phyloP scores from a whole-genome alignment of 2,113 vertebrate genomes.

The Romanogobio albipinnatus region DNA sequence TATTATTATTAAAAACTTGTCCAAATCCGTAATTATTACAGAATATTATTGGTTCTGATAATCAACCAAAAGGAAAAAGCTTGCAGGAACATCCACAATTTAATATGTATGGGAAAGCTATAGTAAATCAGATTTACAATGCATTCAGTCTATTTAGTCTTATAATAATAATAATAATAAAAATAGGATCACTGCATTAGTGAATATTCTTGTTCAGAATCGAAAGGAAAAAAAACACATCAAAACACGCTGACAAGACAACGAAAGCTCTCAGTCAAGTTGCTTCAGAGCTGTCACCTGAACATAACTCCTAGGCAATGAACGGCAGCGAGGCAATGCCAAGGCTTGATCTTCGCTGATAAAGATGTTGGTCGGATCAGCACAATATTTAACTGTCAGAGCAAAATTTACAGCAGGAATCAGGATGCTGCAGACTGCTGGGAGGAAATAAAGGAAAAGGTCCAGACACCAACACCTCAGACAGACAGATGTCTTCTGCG shows the following conservation, averaged over 20 bases:
- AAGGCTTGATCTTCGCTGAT: background rate
- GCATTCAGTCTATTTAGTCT: background rate
- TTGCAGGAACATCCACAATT: too few species aligned
- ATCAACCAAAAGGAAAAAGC: too few species aligned
- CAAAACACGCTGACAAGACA: slow-evolving; percentile 22
- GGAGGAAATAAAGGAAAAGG: slow-evolving; percentile 18
- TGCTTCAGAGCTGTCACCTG: background rate
- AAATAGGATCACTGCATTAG: background rate
- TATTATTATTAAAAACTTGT: too few species aligned
- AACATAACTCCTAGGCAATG: background rate
- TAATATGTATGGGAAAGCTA: background rate
- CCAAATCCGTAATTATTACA: too few species aligned
- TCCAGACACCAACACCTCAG: slow-evolving; percentile 46
- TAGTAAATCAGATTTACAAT: background rate
- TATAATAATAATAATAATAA: background rate
- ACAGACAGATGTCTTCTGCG: background rate
- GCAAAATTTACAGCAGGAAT: slow-evolving; percentile 1
- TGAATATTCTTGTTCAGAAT: slow-evolving; percentile 2
- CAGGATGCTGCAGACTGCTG: slow-evolving; percentile 6
- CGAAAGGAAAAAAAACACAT: background rate
- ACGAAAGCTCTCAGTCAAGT: background rate
- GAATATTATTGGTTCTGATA: too few species aligned
- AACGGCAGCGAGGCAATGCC: background rate
- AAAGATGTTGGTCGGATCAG: background rate
- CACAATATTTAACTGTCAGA: background rate